Conservation (phyloP, 2,888 invertebrate genomes). For the Digitonthophagus gazella region DNA sequence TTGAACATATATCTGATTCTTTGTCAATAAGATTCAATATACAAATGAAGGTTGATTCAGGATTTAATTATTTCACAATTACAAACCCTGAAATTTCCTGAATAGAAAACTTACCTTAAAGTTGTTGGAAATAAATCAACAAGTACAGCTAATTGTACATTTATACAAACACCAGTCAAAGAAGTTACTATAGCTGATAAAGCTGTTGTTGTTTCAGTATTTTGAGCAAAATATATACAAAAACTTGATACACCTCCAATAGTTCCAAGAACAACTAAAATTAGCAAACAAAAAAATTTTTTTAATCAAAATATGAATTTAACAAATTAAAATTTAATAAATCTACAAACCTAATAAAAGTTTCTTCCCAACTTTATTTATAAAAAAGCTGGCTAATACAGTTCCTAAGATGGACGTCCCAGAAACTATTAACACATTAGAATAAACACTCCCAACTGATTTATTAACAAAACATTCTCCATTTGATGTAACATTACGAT, state of each 20-base stretch:
- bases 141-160: slow-evolving; percentile 61
- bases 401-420: slow-evolving; percentile 63
- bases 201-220: slow-evolving; percentile 54
- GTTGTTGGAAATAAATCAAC: slow-evolving; percentile 67
- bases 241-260: slow-evolving; percentile 55
- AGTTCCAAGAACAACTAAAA: slow-evolving; percentile 39
- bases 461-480: slow-evolving; percentile 40
- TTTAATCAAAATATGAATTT: neutral
- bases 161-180: slow-evolving; percentile 57
- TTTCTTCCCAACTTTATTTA: slow-evolving; percentile 56
- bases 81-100: too few relatives aligned
- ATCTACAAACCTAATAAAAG: slow-evolving; percentile 53
- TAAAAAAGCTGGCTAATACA: slow-evolving; percentile 57
- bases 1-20: too few relatives aligned
- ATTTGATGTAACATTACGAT: slow-evolving; percentile 33
- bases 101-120: slow-evolving; percentile 45
- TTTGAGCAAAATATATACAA: slow-evolving; percentile 59
- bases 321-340: neutral
- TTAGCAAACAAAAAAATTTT: slow-evolving; percentile 17
- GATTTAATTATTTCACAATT: too few relatives aligned
- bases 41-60: too few relatives aligned
- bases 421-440: slow-evolving; percentile 68
- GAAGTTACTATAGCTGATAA: slow-evolving; percentile 58
- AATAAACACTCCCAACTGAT: slow-evolving; percentile 55
- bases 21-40: too few relatives aligned